A percentile compares a stretch with the other conserved stretches of the same genome.
These are phyloP conservation scores for Pycnomerus fuliginosus DNA, from an alignment of 2,888 invertebrate genomes.

Conservation along the genomic window DNA sequence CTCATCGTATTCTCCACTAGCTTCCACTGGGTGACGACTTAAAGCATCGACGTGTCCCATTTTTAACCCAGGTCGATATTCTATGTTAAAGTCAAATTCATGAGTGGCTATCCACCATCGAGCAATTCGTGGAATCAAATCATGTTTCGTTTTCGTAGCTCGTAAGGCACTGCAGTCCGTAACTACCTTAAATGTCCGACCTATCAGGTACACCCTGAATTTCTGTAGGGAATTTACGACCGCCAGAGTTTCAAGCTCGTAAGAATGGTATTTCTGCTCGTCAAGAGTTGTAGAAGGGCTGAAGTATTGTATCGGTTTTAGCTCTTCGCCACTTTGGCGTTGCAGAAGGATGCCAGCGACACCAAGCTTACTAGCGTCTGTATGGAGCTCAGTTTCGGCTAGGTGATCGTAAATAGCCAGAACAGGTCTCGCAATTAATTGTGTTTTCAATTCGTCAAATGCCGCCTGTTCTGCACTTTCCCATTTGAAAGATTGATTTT, in stretches of 20 bases:
- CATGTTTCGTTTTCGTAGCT: constrained; percentile 26
- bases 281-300: constrained; percentile 5
- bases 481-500: no score
- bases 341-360: constrained; percentile 15
- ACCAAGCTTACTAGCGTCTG: constrained; percentile 20
- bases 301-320: constrained; percentile 6
- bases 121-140: constrained; percentile 34
- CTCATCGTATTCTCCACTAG: constrained; percentile 1
- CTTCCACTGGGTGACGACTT: constrained; percentile 29
- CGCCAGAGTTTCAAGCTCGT: constrained; percentile 23
- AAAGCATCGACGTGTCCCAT: constrained; percentile 41
- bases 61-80: constrained; percentile 33
- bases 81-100: constrained; percentile 38
- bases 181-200: constrained; percentile 16
- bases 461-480: no score
- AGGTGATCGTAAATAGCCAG: constrained; percentile 13
- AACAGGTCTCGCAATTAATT: constrained; percentile 9
- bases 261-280: constrained; percentile 23
- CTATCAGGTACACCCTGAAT: constrained; percentile 23
- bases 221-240: constrained; percentile 18
- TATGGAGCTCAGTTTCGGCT: constrained; percentile 15
- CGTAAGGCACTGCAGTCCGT: constrained; percentile 33
- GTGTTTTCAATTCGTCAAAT: constrained; percentile 9
- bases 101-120: constrained; percentile 39
- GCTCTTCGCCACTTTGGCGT: not conserved